Evolutionary conservation across 2,797 vertebrate genomes (phyloP).

Genomic region (Trichosurus vulpecula): DNA sequence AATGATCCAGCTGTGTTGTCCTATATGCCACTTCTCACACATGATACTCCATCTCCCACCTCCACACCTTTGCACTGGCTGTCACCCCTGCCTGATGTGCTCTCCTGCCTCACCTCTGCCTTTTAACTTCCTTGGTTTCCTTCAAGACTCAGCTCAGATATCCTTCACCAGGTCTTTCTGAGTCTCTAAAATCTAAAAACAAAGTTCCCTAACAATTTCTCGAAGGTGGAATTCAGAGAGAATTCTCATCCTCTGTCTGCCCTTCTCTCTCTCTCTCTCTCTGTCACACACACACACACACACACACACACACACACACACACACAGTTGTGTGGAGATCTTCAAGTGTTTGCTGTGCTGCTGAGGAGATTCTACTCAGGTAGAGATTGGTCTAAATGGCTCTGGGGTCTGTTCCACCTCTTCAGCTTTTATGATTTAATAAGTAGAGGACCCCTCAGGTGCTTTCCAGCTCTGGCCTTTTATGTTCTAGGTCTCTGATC

Average conservation of each 20-base stretch:
- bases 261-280: no score
- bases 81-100: neutral
- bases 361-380: neutral
- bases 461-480: neutral
- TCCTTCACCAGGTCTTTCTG: neutral
- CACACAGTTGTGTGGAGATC: no score
- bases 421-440: neutral
- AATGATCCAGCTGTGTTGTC: neutral
- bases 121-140: neutral
- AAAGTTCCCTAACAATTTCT: neutral
- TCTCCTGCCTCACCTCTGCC: neutral
- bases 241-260: neutral
- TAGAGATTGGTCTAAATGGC: neutral
- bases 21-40: neutral
- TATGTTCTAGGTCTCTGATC: neutral
- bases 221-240: neutral
- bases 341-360: no score
- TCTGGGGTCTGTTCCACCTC: neutral
- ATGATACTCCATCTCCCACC: neutral
- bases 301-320: no score
- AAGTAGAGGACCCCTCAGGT: neutral
- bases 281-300: no score
- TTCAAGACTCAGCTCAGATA: neutral
- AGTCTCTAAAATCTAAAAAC: neutral
- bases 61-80: neutral